These are phyloP conservation scores for Nipponia nippon DNA, from an alignment of 2,113 vertebrate genomes.

Conservation along the genomic window DNA sequence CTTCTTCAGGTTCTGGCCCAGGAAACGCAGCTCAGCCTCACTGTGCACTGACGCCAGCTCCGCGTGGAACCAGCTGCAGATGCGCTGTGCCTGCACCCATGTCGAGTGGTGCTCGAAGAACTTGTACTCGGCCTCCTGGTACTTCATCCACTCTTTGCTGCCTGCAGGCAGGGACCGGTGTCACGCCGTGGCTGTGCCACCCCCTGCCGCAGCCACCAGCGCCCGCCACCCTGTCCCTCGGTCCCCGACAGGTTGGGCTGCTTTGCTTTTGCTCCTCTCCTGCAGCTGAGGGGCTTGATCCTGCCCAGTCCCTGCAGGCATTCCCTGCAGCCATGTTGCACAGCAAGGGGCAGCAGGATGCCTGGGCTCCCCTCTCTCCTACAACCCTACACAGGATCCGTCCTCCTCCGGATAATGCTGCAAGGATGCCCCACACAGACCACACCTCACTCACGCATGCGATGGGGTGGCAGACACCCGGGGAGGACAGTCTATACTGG, in stretches of 20 bases:
- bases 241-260: not conserved
- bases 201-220: not conserved
- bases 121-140: constrained; percentile 90
- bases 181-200: rapidly evolving
- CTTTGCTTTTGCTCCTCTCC: not conserved
- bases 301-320: not conserved
- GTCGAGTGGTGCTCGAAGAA: constrained; percentile 92
- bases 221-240: rapidly evolving
- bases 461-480: rapidly evolving
- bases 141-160: constrained; percentile 87
- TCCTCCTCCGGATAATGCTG: rapidly evolving
- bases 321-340: too few relatives aligned
- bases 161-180: constrained; percentile 28
- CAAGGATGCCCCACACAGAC: not conserved
- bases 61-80: constrained; percentile 90
- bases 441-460: rapidly evolving
- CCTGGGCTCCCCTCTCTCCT: not conserved
- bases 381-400: not conserved
- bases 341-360: too few relatives aligned
- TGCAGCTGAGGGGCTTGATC: not conserved
- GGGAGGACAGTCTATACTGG: rapidly evolving
- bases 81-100: constrained; percentile 90
- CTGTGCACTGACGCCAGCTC: constrained; percentile 87
- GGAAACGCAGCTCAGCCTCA: constrained; percentile 83
- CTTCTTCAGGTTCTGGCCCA: constrained; percentile 87